Base-by-base conservation (phyloP, 2,888 invertebrate genomes). In the Limulus polyphemus region DNA sequence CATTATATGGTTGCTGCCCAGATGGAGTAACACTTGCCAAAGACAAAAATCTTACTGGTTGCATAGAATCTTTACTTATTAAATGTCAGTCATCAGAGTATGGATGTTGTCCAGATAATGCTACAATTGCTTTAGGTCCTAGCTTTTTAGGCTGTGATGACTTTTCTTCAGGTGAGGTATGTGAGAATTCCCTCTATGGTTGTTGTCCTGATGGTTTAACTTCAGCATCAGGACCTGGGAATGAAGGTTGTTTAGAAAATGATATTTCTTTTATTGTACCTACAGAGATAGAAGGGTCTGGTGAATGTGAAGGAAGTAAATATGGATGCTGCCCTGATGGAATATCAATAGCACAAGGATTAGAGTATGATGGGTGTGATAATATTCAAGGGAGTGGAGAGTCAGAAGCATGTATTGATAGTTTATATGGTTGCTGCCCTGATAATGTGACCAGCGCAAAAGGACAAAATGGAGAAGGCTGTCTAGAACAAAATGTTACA, bases 281-380 rank as follows among this genome's bases (percentile, higher is more conserved):
- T 11, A 14, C 9, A 32, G 54, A 54, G 2, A 32, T 1, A 11
- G 14, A 54, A 14, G 14, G 32, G 11, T 54, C 32, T 14, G 54
- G 16, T 14, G 54, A 32, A n/a, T 54, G 54, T n/a, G 54, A 54
- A 54, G n/a, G 32, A 11, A 64, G 71, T 12, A 14, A 54, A 54
- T 54, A 17, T 14, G 54, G 54, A 54, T 91, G 91, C 72, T 90
- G 90, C 72, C 81, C 81, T 10, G 69, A 71, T 67, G 87, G 89
- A 75, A 77, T 78, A 49, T 83, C 82, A 0, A 72, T 75, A 55
- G 85, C 87, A 3, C 75, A 78, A 57, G 88, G 88, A 11, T 63
- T 65, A 1, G 64, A 64, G 55, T 49, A 47, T 11, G 66, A 62
- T 47, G 66, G 60, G 70, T 74, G 77, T 46, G 47, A 56, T 51